Evolutionary conservation across 2,888 invertebrate species (phyloP).

Genomic region (Dione vanillae): DNA sequence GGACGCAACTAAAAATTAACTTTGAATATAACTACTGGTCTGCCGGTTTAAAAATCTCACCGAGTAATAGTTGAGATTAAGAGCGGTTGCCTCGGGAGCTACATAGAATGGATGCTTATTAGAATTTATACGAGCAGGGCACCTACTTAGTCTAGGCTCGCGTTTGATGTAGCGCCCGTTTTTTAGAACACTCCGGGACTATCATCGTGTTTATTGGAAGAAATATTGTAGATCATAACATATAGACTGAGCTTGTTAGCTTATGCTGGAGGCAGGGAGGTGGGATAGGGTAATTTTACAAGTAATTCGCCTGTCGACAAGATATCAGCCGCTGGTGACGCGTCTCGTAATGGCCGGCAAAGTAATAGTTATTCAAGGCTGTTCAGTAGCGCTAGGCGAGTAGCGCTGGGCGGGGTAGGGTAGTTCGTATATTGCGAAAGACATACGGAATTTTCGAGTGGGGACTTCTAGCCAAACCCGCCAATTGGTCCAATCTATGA

Average conservation of each 20-base stretch:
- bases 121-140: conserved; percentile 72
- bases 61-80: conserved; percentile 79
- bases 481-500: conserved; percentile 79
- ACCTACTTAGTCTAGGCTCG: conserved; percentile 55
- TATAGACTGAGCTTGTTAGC: conserved; percentile 68
- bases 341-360: conserved; percentile 66
- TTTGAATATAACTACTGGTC: conserved; percentile 71
- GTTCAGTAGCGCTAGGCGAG: conserved; percentile 80
- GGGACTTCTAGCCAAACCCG: conserved; percentile 69
- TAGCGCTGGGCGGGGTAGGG: conserved; percentile 72
- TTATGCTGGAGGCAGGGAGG: conserved; percentile 62
- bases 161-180: conserved; percentile 69
- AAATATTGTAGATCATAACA: conserved; percentile 71
- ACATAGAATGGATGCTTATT: conserved; percentile 73
- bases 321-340: conserved; percentile 76
- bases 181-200: conserved; percentile 69
- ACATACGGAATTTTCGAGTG: conserved; percentile 66
- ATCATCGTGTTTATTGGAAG: conserved; percentile 75
- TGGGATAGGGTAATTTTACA: conserved; percentile 74
- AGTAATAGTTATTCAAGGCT: conserved; percentile 77
- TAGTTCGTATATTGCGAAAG: conserved; percentile 65
- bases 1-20: conserved; percentile 79
- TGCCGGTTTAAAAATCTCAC: conserved; percentile 68
- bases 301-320: conserved; percentile 78
- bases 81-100: conserved; percentile 75